Base-by-base conservation (phyloP, 2,113 vertebrate species). In the Lutjanus erythropterus region DNA sequence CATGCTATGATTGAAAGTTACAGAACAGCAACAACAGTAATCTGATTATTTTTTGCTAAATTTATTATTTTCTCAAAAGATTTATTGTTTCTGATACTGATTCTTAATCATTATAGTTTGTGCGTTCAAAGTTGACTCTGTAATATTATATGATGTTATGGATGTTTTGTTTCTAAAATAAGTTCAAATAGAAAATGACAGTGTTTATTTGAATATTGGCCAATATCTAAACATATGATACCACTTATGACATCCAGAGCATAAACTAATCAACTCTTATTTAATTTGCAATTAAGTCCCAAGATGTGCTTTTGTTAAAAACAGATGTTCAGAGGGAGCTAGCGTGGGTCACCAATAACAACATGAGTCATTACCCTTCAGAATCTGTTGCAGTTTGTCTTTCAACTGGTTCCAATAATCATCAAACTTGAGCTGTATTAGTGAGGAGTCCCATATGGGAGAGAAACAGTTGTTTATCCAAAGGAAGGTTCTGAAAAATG, bases 211-310 rank as follows among this genome's bases (percentile, higher is more conserved):
- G 50, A 69, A 18, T 5, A 23, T 0, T 35, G 41, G 8, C 29
- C 37, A 14, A 58, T 33, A 25, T 1, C 6, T 66, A 66, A 75
- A 72, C 67, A 65, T 1, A 52, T 5, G 19, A 31, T n/a, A 56
- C 41, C 44, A 68, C 29, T 16, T 2, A 23, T 25, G 71, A 53
- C 55, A 42, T 59, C 15, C 65, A 55, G 37, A 75, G 23, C 5
- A 25, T 50, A 70, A 84, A 82, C 84, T 64, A 74, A 83, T 78
- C 73, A 44, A 41, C 46, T 56, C 19, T 33, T 61, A 49, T 74
- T 86, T 74, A 0, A 74, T 62, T 59, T 75, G 5, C 15, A 44
- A 53, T 60, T 44, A 25, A 50, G 25, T 35, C 15, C 19, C 39
- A 73, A 37, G 47, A 62, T 37, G 31, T 9, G 4, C 19, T 60